Evolutionary conservation across 2,113 vertebrate genomes (phyloP), one percentile per base, ranked within the genome.

Genomic region (Corythaeola cristata): DNA sequence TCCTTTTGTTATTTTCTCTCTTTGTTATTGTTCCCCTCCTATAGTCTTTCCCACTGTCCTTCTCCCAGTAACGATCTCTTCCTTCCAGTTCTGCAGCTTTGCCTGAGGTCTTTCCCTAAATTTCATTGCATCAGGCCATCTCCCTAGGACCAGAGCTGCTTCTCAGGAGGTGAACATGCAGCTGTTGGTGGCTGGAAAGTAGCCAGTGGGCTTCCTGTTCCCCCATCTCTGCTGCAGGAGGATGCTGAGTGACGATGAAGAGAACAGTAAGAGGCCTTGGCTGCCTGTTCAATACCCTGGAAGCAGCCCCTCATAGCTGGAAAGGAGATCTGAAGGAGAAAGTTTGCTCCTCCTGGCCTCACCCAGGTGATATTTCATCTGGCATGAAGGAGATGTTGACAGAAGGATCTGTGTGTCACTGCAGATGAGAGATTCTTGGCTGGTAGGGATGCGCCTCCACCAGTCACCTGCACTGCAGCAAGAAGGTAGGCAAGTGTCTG

Each of bases 291-390:
- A 50, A 22, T 62, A 69, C 22, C 50, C 63, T 90, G 88, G 52
- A 88, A 92, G 79, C 68, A 91, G 71, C 45, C n/a, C 32, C 45
- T 26, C 35, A 15, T 66, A 18, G 18, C 55, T 69, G 69, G 82
- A 93, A 93, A 89, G 75, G 11, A 27, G 63, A 95, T 83, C 59
- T 77, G 67, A 96, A 86, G 59, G 41, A 77, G 37, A 71, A 86
- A 83, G 39, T 28, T 69, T 95, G 24, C 14, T 90, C 32, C 35
- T 33, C 23, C 24, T 52, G 56, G 85, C 85, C 82, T 91, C 64
- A 85, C 27, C 10, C 60, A 80, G 84, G 59, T 37, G 20, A 39
- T 77, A 77, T 84, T 55, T 90, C 18, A 72, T 90, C 68, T 7
- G 3, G 32, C 3, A 5, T 49, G 56, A 88, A 66, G 41, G 32